These are phyloP conservation scores for Struthio camelus DNA, from an alignment of 2,113 vertebrate genomes.

Conservation along the genomic window DNA sequence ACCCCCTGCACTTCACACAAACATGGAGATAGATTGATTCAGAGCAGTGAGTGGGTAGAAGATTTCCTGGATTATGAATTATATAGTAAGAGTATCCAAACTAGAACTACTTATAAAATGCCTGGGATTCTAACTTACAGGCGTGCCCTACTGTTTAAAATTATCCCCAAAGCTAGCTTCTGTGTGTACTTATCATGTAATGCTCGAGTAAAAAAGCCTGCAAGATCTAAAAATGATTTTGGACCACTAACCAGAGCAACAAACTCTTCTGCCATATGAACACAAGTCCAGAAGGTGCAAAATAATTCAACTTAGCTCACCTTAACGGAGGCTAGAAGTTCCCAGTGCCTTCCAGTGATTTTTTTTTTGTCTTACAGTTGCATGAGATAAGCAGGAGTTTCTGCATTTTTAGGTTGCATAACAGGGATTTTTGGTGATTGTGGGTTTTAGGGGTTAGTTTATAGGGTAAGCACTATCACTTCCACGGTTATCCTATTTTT, in stretches of 20 bases:
- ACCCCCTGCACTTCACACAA: background rate
- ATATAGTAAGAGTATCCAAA: no score
- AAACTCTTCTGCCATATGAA: background rate
- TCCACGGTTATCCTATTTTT: background rate
- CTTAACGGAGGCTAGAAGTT: background rate
- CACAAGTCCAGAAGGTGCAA: background rate
- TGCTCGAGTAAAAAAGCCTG: no score
- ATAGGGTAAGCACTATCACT: background rate
- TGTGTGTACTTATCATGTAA: no score
- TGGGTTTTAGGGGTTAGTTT: background rate
- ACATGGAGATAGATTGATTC: no score
- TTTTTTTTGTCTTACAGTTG: background rate
- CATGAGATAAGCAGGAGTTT: background rate
- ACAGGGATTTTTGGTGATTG: background rate
- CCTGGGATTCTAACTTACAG: no score
- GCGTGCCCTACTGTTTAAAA: no score
- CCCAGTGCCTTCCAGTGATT: background rate
- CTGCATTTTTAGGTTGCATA: background rate
- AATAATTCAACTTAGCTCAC: background rate
- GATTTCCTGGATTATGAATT: background rate
- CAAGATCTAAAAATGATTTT: background rate
- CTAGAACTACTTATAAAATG: no score
- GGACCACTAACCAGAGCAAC: background rate
- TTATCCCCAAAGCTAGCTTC: no score
- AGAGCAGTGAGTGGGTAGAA: no score